These are phyloP conservation scores for Drosophila leonis DNA, from an alignment of 2,888 invertebrate genomes.

Conservation along the genomic window DNA sequence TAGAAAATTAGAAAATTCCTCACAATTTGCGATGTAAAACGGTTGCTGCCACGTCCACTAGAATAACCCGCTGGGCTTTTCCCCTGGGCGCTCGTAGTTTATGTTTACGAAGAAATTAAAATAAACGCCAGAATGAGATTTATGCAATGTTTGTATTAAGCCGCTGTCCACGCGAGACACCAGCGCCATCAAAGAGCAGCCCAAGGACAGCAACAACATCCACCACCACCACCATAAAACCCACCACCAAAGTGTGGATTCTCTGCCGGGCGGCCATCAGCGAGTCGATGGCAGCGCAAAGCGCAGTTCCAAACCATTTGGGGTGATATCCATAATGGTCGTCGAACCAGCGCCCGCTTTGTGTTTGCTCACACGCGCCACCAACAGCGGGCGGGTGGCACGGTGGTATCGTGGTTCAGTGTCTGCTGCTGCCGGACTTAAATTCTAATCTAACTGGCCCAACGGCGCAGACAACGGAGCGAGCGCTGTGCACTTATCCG, in stretches of 20 bases:
- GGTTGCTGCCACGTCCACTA: constrained; percentile 19
- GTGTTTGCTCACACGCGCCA: constrained; percentile 61
- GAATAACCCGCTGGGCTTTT: constrained; percentile 48
- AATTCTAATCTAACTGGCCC: constrained; percentile 76
- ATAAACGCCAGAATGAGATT: constrained; percentile 83
- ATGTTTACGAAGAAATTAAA: constrained; percentile 83
- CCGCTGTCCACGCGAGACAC: constrained; percentile 63
- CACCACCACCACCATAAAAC: constrained; percentile 29
- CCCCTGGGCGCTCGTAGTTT: constrained; percentile 79
- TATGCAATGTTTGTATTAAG: constrained; percentile 83
- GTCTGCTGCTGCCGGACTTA: constrained; percentile 61
- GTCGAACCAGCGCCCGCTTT: constrained; percentile 61
- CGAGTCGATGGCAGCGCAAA: constrained; percentile 48
- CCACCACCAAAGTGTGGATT: constrained; percentile 43
- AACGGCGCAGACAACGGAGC: constrained; percentile 53
- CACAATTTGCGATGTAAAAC: constrained; percentile 41
- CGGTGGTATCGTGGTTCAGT: constrained; percentile 18
- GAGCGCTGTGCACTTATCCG: constrained; percentile 73
- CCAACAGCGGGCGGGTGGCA: constrained; percentile 28
- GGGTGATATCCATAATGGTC: constrained; percentile 82
- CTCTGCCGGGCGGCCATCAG: constrained; percentile 38
- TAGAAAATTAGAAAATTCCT: constrained; percentile 39
- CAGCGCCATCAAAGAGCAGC: constrained; percentile 40
- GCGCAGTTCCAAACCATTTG: constrained; percentile 67
- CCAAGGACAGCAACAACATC: constrained; percentile 24